Conservation (phyloP, 2,888 invertebrate species). For the Apoda limacodes region DNA sequence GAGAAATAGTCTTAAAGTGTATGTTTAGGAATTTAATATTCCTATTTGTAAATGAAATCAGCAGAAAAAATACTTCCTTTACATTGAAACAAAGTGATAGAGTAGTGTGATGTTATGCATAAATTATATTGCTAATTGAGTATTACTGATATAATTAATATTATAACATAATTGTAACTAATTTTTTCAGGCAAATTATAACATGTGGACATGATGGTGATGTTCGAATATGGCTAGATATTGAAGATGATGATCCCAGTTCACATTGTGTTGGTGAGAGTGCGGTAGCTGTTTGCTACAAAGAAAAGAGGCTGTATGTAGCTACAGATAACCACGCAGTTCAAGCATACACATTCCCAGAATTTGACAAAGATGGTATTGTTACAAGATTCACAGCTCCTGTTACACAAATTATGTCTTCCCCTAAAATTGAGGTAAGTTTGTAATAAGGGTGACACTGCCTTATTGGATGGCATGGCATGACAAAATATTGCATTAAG, state of each 20-base stretch:
- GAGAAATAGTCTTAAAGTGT: too few species aligned
- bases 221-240: constrained; percentile 87
- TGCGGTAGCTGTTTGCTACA: constrained; percentile 79
- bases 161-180: too few species aligned
- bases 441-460: too few species aligned
- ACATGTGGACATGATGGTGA: constrained; percentile 95
- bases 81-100: too few species aligned
- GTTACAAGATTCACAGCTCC: constrained; percentile 88
- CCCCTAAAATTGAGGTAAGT: constrained; percentile 69
- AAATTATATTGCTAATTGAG: too few species aligned
- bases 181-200: constrained; percentile 66
- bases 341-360: constrained; percentile 85
- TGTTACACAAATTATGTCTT: constrained; percentile 84
- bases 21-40: too few species aligned
- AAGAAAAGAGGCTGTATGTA: constrained; percentile 78
- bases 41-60: too few species aligned
- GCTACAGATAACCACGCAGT: constrained; percentile 88
- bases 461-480: too few species aligned
- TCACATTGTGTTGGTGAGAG: constrained; percentile 88
- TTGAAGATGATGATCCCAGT: constrained; percentile 89
- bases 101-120: too few species aligned
- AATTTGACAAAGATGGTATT: constrained; percentile 85
- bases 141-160: too few species aligned
- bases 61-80: too few species aligned
- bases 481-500: too few species aligned